A percentile compares a stretch with the other conserved stretches of the same genome.
phyloP scores from a whole-genome alignment of 2,888 invertebrate genomes.

The Eupithecia tripunctaria region DNA sequence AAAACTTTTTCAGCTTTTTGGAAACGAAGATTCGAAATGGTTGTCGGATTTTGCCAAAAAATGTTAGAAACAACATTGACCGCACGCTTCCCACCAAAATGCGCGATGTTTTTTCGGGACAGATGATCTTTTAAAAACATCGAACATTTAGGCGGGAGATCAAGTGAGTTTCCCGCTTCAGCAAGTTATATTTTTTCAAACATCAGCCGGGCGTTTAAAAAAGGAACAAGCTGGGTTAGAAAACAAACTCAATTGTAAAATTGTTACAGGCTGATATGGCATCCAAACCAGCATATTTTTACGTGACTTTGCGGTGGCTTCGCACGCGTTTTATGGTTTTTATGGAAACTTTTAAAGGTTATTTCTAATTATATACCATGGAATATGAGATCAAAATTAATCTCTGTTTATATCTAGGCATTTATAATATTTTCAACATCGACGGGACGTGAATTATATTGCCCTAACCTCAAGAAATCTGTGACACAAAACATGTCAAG shows the following conservation, averaged over 20 bases:
- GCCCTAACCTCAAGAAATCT: no score
- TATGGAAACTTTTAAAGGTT: no score
- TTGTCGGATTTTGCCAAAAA: not conserved
- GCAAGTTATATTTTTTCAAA: constrained; percentile 5
- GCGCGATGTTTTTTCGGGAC: not conserved
- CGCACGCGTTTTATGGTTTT: no score
- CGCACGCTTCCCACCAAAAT: not conserved
- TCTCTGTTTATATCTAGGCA: no score
- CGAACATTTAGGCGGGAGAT: constrained; percentile 3
- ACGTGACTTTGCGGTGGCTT: not conserved
- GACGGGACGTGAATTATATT: no score
- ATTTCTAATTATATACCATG: no score
- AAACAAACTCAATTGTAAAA: not conserved
- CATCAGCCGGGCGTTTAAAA: not conserved
- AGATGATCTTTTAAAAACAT: not conserved
- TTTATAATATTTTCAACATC: no score
- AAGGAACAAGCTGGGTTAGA: not conserved
- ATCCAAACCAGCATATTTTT: not conserved
- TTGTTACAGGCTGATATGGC: not conserved
- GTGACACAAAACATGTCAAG: no score
- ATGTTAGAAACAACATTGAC: not conserved
- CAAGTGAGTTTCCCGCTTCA: not conserved
- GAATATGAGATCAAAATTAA: no score
- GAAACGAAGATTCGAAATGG: not conserved
- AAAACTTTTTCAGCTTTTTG: not conserved